Base-by-base conservation (phyloP, 2,888 invertebrate genomes). In the Ptilodon capucinus region DNA sequence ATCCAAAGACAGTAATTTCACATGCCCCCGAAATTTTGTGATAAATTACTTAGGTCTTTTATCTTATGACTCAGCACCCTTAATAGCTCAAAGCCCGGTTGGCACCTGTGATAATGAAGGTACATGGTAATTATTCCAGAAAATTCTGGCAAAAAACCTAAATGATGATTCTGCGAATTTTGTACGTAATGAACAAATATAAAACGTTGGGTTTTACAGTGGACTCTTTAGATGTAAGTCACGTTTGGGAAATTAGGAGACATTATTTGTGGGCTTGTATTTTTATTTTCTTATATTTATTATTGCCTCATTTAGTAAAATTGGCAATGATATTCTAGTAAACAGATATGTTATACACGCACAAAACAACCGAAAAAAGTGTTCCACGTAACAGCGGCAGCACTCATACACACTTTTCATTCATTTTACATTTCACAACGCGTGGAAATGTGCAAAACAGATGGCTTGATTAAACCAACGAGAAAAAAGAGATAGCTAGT, bases 31-130 rank as follows among this genome's bases (percentile, higher is more conserved):
- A 25, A 14, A 25, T 25, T 11, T 16, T 25, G 40, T 40, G 25
- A 40, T 40, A 40, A 40, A 25, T 25, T 14, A 16, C 25, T 40
- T 14, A 40, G 38, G 25, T 40, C 39, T 40, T 40, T 40, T 40
- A 40, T 25, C 40, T 40, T 16, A 16, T 40, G 25, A 40, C 25
- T 40, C 40, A 40, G 40, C 40, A 16, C n/a, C 40, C 25, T n/a
- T 40, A 25, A 25, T 25, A 40, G 40, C 40, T 23, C 40, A 40
- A 23, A 40, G 23, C 23, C 14, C 16, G 23, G 9, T 16, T 23
- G 25, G 16, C 16, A 16, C 25, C 40, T 25, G 38, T 13, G 38
- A 38, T 18, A 19, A 38, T 38, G 38, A 38, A 38, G 19, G 38
- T 13, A 9, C 19, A 4, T 19, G 6, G 13, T 38, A 38, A 38